Evolutionary conservation across 2,113 vertebrate genomes (phyloP).

Genomic region (Phalacrocorax brasilianus): DNA sequence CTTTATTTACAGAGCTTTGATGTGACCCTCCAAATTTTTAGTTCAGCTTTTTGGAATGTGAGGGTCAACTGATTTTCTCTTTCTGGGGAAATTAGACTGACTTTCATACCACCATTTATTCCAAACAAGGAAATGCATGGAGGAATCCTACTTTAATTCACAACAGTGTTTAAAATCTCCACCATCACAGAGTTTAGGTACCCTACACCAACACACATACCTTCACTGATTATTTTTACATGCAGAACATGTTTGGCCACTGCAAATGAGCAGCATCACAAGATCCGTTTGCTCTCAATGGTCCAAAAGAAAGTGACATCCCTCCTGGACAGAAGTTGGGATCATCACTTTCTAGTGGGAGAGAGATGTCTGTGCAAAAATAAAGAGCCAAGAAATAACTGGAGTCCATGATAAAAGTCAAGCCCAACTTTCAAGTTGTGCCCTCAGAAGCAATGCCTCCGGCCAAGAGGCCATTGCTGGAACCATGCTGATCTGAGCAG

Average conservation of each 20-base stretch:
- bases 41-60: slow-evolving; percentile 79
- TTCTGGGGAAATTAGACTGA: slow-evolving; percentile 69
- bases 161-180: slow-evolving; percentile 1
- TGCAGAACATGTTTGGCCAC: background rate
- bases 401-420: background rate
- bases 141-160: slow-evolving; percentile 15
- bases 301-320: background rate
- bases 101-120: slow-evolving; percentile 68
- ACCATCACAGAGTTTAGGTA: background rate
- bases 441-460: background rate
- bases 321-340: background rate
- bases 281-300: background rate
- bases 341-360: background rate
- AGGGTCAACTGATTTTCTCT: slow-evolving; percentile 75
- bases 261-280: background rate
- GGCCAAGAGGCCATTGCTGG: background rate
- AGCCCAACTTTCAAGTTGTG: background rate
- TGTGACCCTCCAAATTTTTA: slow-evolving; percentile 76
- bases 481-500: background rate
- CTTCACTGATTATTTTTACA: background rate
- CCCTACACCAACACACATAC: background rate
- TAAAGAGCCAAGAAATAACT: background rate
- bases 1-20: slow-evolving; percentile 86
- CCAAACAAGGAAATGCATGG: slow-evolving; percentile 63
- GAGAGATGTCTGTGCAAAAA: background rate